Conservation (phyloP, 2,888 invertebrate genomes). For the Linnaemya tessellans region DNA sequence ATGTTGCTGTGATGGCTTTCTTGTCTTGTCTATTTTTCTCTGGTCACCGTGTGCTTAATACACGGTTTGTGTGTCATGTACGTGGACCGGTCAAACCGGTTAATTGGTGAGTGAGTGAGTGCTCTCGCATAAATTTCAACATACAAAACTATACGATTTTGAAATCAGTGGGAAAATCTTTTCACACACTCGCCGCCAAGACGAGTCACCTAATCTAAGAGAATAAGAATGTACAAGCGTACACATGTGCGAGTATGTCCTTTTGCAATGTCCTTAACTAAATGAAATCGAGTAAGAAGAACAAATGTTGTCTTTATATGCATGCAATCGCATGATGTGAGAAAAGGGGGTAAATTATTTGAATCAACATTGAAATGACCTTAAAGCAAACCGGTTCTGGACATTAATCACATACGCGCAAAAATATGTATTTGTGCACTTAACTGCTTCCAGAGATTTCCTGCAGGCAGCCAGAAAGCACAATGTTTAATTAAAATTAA, state of each 20-base stretch:
- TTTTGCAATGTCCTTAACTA: slow-evolving; percentile 82
- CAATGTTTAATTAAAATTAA: slow-evolving; percentile 19
- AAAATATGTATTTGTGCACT: not conserved
- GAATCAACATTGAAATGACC: slow-evolving; percentile 67
- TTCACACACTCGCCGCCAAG: slow-evolving; percentile 59
- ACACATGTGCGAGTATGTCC: too few relatives aligned
- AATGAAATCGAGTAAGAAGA: slow-evolving; percentile 57
- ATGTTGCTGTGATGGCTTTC: slow-evolving; percentile 16
- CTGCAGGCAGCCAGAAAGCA: not conserved
- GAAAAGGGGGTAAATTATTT: slow-evolving; percentile 70
- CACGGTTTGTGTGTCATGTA: slow-evolving; percentile 14
- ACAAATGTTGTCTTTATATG: slow-evolving; percentile 43
- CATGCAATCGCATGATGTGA: slow-evolving; percentile 50
- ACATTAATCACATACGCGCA: slow-evolving; percentile 71
- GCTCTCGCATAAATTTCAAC: slow-evolving; percentile 74
- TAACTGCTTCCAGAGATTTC: not conserved
- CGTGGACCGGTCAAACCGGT: slow-evolving; percentile 81
- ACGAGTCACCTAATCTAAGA: slow-evolving; percentile 50
- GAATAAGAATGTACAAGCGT: slow-evolving; percentile 50
- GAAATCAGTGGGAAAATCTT: slow-evolving; percentile 69
- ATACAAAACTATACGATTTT: slow-evolving; percentile 24
- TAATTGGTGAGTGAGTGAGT: slow-evolving; percentile 65
- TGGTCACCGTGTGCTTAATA: slow-evolving; percentile 53
- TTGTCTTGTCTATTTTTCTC: slow-evolving; percentile 29
- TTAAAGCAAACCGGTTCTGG: slow-evolving; percentile 79